Evolutionary conservation across 2,888 invertebrate species (phyloP), one percentile per base, ranked within the genome.

Genomic region (Dynastes tityus): DNA sequence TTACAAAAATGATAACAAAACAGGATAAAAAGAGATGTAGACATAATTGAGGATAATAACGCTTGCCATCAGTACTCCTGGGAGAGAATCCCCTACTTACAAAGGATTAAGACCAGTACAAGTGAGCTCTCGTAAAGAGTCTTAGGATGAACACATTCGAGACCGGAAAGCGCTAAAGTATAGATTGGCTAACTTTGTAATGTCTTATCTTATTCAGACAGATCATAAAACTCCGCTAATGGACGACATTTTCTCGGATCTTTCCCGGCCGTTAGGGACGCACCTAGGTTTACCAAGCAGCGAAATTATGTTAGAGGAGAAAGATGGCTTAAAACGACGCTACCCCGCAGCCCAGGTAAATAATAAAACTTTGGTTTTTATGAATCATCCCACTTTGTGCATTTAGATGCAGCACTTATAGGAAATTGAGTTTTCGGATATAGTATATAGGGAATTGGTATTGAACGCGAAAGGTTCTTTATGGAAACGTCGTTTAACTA

Each of bases 131-230:
- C 83, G 83, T 85, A 85, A 85, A 85, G 82, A 82, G 83, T 80
- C 82, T 84, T 81, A 81, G 80, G 77, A 80, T 83, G 74, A 67
- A 77, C 77, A 83, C 83, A 81, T 81, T 77, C 70, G 76, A 80
- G 82, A 81, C 82, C 83, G 80, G 79, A 82, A 84, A 85, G 85
- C 83, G 84, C 83, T 85, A 85, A 87, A 87, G 87, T 87, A 87
- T 87, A 88, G 87, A 88, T 87, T 88, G 88, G 85, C 85, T 85
- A 88, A 88, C 87, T 87, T 88, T 87, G 86, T 88, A 88, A 87
- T 88, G 87, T 86, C 86, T 86, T 86, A 86, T 86, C 86, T 86
- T 84, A 85, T 87, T 85, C 85, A 85, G 85, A 85, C 85, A 84
- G 85, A 84, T 86, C 86, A 84, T 87, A 87, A 87, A 87, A 87